phyloP scores from a whole-genome alignment of 2,113 vertebrate genomes.

The Sander lucioperca region DNA sequence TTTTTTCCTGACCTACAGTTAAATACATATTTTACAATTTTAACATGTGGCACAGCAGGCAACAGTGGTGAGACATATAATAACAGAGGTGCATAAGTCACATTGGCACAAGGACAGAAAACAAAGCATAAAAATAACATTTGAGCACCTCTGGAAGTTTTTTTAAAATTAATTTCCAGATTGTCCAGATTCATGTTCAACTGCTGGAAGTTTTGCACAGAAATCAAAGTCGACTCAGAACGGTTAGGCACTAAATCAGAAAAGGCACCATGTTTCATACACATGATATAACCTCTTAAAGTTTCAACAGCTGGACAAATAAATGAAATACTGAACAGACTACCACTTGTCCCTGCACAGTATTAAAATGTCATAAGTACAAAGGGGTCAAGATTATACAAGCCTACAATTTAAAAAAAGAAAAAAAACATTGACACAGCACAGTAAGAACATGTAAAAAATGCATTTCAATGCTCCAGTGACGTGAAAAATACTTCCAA shows the following conservation, averaged over 20 bases:
- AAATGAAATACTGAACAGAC: slow-evolving; percentile 6
- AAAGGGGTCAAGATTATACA: background rate
- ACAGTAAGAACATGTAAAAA: slow-evolving; percentile 21
- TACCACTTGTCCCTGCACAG: background rate
- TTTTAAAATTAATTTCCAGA: slow-evolving; percentile 12
- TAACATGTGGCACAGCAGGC: slow-evolving; percentile 38
- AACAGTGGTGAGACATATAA: slow-evolving; percentile 32
- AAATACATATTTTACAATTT: slow-evolving; percentile 19
- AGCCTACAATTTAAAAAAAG: background rate
- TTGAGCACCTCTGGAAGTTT: background rate
- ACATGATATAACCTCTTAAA: background rate
- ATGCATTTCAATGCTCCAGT: slow-evolving; percentile 32
- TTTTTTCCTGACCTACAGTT: slow-evolving; percentile 27
- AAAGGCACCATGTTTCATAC: slow-evolving; percentile 58
- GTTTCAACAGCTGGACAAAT: background rate
- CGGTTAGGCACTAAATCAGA: slow-evolving; percentile 38
- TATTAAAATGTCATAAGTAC: background rate
- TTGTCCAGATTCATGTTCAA: slow-evolving; percentile 4
- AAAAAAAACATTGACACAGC: background rate
- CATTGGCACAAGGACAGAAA: slow-evolving; percentile 38
- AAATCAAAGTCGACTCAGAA: background rate
- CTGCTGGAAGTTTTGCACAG: background rate
- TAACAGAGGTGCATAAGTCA: slow-evolving; percentile 25
- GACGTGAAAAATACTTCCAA: slow-evolving; percentile 48
- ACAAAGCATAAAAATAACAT: background rate